Conservation (phyloP, 1,140 invertebrate species). For the Caligus rogercresseyi region DNA sequence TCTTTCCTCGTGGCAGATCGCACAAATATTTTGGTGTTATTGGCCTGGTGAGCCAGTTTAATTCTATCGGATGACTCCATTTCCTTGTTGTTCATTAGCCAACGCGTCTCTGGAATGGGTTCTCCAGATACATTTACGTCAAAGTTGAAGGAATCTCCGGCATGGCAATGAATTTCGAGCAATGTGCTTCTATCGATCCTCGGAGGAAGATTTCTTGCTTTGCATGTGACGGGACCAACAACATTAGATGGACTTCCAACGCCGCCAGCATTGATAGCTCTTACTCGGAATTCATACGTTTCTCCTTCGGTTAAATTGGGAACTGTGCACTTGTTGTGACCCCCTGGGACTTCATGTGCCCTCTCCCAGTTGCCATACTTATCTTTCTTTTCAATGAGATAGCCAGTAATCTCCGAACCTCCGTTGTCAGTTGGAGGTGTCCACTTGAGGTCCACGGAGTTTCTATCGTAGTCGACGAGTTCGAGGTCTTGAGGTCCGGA, state of each 20-base stretch:
- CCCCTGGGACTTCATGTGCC: slow-evolving; percentile 58
- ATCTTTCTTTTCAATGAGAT: slow-evolving; percentile 79
- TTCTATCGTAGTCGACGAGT: slow-evolving; percentile 88
- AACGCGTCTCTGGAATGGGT: slow-evolving; percentile 71
- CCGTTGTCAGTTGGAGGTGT: slow-evolving; percentile 58
- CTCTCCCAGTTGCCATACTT: slow-evolving; percentile 89
- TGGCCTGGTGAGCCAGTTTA: slow-evolving; percentile 51
- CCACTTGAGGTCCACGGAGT: slow-evolving; percentile 79
- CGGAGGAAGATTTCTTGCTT: slow-evolving; percentile 63
- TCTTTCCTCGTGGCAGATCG: slow-evolving; percentile 66
- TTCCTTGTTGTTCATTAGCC: slow-evolving; percentile 55
- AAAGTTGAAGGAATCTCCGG: slow-evolving; percentile 64
- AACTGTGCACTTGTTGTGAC: slow-evolving; percentile 60
- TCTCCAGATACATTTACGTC: slow-evolving; percentile 69
- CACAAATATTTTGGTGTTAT: slow-evolving; percentile 72
- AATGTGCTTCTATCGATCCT: slow-evolving; percentile 73
- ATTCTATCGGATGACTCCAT: slow-evolving; percentile 46
- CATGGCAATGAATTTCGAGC: slow-evolving; percentile 64
- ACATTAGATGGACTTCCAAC: slow-evolving; percentile 71
- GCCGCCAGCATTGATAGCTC: slow-evolving; percentile 80
- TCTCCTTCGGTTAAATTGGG: slow-evolving; percentile 76
- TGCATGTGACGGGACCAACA: slow-evolving; percentile 70
- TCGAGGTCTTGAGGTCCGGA: slow-evolving; percentile 73
- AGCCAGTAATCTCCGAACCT: slow-evolving; percentile 65
- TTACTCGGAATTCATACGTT: slow-evolving; percentile 72